These are phyloP conservation scores for Cottus gobio DNA, from an alignment of 2,113 vertebrate genomes.

Conservation along the genomic window DNA sequence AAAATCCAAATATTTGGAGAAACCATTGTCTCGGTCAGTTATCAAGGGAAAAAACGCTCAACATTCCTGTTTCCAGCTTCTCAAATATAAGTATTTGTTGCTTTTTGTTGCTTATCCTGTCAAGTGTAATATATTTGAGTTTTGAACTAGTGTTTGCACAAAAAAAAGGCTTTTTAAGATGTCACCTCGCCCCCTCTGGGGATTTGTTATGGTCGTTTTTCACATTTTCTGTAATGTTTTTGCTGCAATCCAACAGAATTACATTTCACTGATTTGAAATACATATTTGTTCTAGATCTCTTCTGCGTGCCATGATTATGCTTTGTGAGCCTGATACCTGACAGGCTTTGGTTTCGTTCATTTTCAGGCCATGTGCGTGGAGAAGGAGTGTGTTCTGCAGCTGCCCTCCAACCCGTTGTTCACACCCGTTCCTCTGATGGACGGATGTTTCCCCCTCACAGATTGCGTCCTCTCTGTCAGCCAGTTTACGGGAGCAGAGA, in stretches of 20 bases:
- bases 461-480: slow-evolving; percentile 94
- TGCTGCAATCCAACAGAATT: neutral
- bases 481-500: slow-evolving; percentile 93
- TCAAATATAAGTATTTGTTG: neutral
- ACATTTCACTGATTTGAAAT: neutral
- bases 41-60: too few species aligned
- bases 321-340: neutral
- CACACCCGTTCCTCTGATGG: slow-evolving; percentile 88
- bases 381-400: slow-evolving; percentile 87
- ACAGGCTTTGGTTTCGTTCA: neutral
- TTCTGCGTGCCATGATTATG: neutral
- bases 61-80: neutral
- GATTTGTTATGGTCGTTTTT: neutral
- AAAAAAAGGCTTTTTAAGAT: neutral
- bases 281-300: neutral
- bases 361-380: slow-evolving; percentile 89
- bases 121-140: neutral
- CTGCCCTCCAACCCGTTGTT: slow-evolving; percentile 90
- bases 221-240: neutral
- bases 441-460: slow-evolving; percentile 86
- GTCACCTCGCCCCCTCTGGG: neutral
- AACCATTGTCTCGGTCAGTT: too few species aligned
- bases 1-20: neutral
- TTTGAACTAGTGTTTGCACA: neutral
- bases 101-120: neutral